These are phyloP conservation scores for Spilosoma lubricipeda DNA, from an alignment of 2,888 invertebrate genomes.

Conservation along the genomic window DNA sequence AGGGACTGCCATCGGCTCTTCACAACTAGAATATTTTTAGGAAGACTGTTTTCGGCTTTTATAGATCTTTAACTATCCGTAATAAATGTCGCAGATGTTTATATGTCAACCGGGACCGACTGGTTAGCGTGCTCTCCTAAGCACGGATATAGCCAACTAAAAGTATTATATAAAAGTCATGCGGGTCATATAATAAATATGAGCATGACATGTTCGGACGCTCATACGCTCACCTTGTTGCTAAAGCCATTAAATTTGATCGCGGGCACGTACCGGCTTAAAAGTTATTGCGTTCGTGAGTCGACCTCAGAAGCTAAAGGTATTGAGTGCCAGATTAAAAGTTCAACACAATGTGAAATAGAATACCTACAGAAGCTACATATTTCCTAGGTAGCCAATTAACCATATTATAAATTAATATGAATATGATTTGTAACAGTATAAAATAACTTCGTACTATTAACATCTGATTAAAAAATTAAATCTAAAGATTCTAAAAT, in stretches of 20 bases:
- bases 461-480: not conserved
- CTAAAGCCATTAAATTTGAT: conserved; percentile 24
- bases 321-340: conserved; percentile 2
- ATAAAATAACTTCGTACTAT: not conserved
- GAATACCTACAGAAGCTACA: not conserved
- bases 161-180: not conserved
- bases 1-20: no score
- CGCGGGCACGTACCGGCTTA: conserved; percentile 30
- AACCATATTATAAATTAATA: no score
- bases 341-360: not conserved
- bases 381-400: not conserved
- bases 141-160: not conserved
- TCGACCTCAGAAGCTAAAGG: conserved; percentile 2
- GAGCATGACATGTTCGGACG: not conserved
- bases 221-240: conserved; percentile 11
- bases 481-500: no score
- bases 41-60: no score
- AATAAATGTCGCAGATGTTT: no score
- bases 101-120: no score
- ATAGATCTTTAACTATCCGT: no score
- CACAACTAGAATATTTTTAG: no score
- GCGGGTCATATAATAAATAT: not conserved
- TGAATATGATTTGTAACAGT: no score
- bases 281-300: conserved; percentile 3
- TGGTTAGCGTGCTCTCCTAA: no score